Evolutionary conservation across 30 jellyfish, hydroid and myxozoan genomes (phyloP), one percentile per base, ranked within the genome.

Genomic region (Catostylus mosaicus): DNA sequence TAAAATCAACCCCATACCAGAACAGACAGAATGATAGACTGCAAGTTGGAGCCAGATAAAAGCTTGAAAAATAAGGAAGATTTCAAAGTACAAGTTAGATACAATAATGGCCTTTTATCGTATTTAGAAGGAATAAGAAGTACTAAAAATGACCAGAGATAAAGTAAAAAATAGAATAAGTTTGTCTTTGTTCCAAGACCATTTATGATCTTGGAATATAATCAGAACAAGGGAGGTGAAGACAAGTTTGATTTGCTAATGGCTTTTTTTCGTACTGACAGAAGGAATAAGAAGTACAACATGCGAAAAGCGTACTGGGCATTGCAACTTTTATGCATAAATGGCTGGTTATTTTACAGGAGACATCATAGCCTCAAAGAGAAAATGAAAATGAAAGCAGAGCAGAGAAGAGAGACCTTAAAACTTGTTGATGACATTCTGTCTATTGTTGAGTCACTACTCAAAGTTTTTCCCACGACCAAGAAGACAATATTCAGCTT

Each of bases 401-500:
- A 65, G 52, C 50, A 65, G 35, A 27, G 54, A 38, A 4, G 16
- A 67, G 19, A 67, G 59, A 32, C 35, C 22, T 34, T 67, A 32
- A 1, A 1, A 31, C 63, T 67, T 16, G 14, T 34, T 0, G 80
- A 67, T 1, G 6, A 31, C 18, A 19, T 33, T 35, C 80, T 67
- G 34, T 33, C 18, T 3, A 20, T 67, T 67, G 84, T 71, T 3
- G 71, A 72, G 71, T 40, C 72, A 40, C 0, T 72, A 35, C 48
- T 72, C 47, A n/a, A 72, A 30, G 84, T 2, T 27, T 3, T n/a
- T 7, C 54, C 4, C 88, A 33, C 79, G 20, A 24, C 79, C 37
- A 38, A 77, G 88, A 77, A 31, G 70, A 51, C 79, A 60, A 31
- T n/a, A 63, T 40, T 75, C 89, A 65, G 65, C 89, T 33, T 79